phyloP scores from a whole-genome alignment of 92 coral and sea anemone genomes.

The Epizoanthus fatuus region DNA sequence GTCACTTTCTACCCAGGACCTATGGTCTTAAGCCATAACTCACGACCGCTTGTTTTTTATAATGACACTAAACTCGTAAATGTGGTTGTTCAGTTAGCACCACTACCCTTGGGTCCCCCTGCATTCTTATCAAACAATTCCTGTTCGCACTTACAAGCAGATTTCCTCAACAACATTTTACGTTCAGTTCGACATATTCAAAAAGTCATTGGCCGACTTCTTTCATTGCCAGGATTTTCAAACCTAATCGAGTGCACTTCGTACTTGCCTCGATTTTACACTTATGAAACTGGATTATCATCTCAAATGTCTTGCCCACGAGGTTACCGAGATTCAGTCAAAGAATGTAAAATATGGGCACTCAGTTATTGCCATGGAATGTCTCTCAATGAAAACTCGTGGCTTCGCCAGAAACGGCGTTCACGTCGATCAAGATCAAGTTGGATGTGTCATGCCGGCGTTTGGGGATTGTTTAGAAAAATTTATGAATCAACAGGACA shows the following conservation, averaged over 20 bases:
- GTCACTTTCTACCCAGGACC: conserved; percentile 4
- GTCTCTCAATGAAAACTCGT: conserved; percentile 26
- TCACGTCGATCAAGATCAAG: conserved; percentile 34
- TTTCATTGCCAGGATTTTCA: conserved; percentile 54
- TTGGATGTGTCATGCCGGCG: conserved; percentile 58
- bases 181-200: not conserved
- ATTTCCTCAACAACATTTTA: not conserved
- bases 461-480: conserved; percentile 19
- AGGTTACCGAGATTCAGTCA: conserved; percentile 26
- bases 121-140: not conserved
- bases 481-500: conserved; percentile 31
- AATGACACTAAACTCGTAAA: conserved; percentile 15
- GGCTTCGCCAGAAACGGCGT: conserved; percentile 11
- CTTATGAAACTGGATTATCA: conserved; percentile 41
- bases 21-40: conserved; percentile 6
- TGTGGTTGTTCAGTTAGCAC: not conserved
- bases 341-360: conserved; percentile 61
- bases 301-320: conserved; percentile 58
- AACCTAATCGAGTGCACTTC: conserved; percentile 50
- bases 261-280: conserved; percentile 48
- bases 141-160: not conserved
- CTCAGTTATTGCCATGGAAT: conserved; percentile 18
- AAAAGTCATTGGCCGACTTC: conserved; percentile 20
- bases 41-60: conserved; percentile 6
- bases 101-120: not conserved